Evolutionary conservation across 2,113 vertebrate species (phyloP).

Genomic region (Mustelus asterias): DNA sequence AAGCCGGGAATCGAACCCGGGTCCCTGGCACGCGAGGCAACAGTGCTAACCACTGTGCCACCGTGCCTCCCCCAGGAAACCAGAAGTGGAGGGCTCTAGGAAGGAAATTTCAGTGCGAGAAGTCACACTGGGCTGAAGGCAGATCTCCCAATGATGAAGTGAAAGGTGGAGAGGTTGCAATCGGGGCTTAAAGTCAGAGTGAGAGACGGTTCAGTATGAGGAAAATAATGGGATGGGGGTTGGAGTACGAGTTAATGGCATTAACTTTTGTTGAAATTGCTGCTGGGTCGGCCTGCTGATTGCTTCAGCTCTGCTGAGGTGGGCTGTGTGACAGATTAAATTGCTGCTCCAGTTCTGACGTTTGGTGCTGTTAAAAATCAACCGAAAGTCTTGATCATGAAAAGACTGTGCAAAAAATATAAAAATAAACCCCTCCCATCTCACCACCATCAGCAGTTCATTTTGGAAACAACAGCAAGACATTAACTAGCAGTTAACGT

Average conservation of each 20-base stretch:
- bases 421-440: background rate
- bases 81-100: background rate
- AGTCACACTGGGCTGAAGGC: background rate
- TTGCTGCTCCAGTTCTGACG: background rate
- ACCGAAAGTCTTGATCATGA: background rate
- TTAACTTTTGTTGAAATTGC: background rate
- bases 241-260: background rate
- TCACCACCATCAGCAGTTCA: background rate
- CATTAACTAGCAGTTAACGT: slow-evolving; percentile 22
- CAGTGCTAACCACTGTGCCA: no score
- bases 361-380: background rate
- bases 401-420: background rate
- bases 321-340: background rate
- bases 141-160: background rate
- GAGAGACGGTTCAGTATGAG: no score
- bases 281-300: background rate
- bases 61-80: background rate
- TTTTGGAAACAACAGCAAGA: slow-evolving; percentile 11
- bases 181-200: background rate
- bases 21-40: no score
- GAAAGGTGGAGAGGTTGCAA: background rate
- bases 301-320: background rate
- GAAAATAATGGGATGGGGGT: no score
- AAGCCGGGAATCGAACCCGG: no score
- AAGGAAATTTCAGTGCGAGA: background rate